These are phyloP conservation scores for Scaptomyza reducta DNA, from an alignment of 2,888 invertebrate genomes.

Conservation along the genomic window DNA sequence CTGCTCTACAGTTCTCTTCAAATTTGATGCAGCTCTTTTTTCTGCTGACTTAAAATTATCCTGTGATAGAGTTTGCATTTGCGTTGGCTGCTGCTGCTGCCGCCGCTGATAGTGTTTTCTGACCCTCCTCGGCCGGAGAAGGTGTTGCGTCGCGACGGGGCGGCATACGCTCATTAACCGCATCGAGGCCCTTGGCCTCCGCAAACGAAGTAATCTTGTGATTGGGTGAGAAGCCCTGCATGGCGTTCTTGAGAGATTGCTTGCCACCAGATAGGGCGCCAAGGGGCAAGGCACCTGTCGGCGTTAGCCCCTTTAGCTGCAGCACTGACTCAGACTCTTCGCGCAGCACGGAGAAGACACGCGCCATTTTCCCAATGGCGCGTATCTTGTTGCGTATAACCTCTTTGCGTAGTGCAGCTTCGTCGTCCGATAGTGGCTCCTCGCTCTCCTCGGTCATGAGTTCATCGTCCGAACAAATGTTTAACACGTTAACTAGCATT, in stretches of 20 bases:
- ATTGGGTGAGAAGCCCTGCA: conserved; percentile 98
- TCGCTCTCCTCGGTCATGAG: conserved; percentile 98
- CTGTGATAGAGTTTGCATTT: conserved; percentile 82
- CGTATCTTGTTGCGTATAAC: conserved; percentile 99
- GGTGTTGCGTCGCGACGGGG: conserved; percentile 94
- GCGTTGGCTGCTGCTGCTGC: conserved; percentile 82
- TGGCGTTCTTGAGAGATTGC: conserved; percentile 96
- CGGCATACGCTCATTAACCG: conserved; percentile 99
- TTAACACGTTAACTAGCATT: conserved; percentile 99
- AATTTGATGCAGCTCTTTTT: conserved; percentile 1
- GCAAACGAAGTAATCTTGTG: conserved; percentile 99
- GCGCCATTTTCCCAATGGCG: conserved; percentile 99
- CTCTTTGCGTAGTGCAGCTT: conserved; percentile 98
- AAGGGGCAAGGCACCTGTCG: conserved; percentile 97
- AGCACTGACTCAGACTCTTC: conserved; percentile 99
- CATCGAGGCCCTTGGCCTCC: conserved; percentile 99
- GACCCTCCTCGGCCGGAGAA: conserved; percentile 85
- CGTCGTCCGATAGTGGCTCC: conserved; percentile 85
- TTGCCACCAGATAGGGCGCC: conserved; percentile 98
- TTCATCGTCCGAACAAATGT: conserved; percentile 99
- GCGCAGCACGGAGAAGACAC: conserved; percentile 99
- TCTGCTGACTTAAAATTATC: conserved; percentile 81
- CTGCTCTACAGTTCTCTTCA: not conserved
- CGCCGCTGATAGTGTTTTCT: conserved; percentile 81
- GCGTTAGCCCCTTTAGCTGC: conserved; percentile 98